Conservation (phyloP, 2,113 vertebrate species). For the Melanocharis versteri region DNA sequence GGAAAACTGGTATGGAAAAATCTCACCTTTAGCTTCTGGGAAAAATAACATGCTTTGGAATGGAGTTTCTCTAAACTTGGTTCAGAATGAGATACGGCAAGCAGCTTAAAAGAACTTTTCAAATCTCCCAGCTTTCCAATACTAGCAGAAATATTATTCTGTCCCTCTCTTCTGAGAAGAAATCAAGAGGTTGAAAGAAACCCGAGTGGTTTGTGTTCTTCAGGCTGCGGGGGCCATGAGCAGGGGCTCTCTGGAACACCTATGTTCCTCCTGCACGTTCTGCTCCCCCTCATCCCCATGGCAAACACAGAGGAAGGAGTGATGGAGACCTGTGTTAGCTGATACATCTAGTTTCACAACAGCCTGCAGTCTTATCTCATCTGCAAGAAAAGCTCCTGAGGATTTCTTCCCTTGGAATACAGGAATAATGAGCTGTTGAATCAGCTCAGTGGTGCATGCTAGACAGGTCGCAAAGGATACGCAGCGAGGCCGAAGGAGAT, state of each 20-base stretch:
- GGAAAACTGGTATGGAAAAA: neutral
- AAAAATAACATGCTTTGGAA: neutral
- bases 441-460: neutral
- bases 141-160: neutral
- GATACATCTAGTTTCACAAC: neutral
- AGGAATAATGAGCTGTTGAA: neutral
- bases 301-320: neutral
- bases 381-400: neutral
- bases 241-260: rapidly evolving
- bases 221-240: neutral
- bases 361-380: neutral
- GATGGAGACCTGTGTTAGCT: neutral
- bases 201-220: neutral
- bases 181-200: neutral
- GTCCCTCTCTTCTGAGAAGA: neutral
- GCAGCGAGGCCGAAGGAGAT: neutral
- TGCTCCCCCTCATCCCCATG: neutral
- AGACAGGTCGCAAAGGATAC: rapidly evolving
- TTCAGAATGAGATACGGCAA: neutral
- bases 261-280: rapidly evolving
- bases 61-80: neutral
- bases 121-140: neutral
- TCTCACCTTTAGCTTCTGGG: neutral
- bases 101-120: neutral
- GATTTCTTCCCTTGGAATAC: neutral